Conservation (phyloP, 2,797 vertebrate species). For the Enteromius trimaculatus region DNA sequence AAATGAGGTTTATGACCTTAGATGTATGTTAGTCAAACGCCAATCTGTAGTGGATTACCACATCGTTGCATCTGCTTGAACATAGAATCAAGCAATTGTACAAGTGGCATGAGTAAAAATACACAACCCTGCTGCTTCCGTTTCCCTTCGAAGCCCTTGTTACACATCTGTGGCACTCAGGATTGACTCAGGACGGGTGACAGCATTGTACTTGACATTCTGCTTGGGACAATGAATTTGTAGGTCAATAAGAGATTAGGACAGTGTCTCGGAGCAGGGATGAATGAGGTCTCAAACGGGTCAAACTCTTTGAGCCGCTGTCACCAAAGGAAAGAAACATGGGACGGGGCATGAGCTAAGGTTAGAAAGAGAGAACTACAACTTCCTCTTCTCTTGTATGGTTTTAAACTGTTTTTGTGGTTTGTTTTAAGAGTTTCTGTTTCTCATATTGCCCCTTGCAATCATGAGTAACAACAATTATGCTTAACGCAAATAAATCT, state of each 20-base stretch:
- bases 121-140: not conserved
- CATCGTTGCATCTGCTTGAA: not conserved
- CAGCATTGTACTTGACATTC: not conserved
- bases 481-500: not conserved
- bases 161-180: constrained; percentile 11
- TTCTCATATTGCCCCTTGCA: not conserved
- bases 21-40: not conserved
- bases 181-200: not conserved
- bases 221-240: constrained; percentile 19
- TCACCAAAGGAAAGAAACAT: not conserved
- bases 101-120: not conserved
- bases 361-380: constrained; percentile 32
- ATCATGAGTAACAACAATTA: not conserved
- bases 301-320: constrained; percentile 27
- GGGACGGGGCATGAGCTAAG: not conserved
- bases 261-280: constrained; percentile 8
- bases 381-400: constrained; percentile 22
- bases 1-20: constrained; percentile 11
- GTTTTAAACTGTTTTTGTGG: not conserved
- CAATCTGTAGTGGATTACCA: constrained; percentile 1
- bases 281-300: constrained; percentile 38
- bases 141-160: not conserved
- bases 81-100: not conserved
- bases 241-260: constrained; percentile 48
- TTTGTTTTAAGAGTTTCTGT: constrained; percentile 24